Evolutionary conservation across 2,113 vertebrate genomes (phyloP).

Genomic region (Guaruba guarouba): DNA sequence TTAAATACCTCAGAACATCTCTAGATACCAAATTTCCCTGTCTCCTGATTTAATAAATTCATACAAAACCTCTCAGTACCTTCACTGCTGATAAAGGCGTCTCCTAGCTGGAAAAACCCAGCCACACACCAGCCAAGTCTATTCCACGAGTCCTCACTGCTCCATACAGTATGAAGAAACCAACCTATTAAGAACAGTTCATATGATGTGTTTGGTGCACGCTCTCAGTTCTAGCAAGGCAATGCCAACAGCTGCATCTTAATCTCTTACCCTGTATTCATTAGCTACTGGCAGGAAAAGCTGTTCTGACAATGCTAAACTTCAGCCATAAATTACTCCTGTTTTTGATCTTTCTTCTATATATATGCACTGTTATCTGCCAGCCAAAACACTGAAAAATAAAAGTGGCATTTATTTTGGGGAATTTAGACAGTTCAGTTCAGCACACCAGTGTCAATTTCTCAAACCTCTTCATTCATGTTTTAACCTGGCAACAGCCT

Average conservation of each 20-base stretch:
- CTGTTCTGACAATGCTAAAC: rapidly evolving
- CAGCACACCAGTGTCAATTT: not conserved
- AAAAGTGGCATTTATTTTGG: not conserved
- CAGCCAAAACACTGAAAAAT: not conserved
- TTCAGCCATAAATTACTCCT: not conserved
- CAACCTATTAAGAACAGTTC: not conserved
- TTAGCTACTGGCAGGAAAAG: not conserved
- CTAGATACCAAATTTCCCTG: not conserved
- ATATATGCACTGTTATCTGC: too few relatives aligned
- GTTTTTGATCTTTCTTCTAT: not conserved
- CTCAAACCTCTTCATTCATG: not conserved
- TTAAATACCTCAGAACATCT: not conserved
- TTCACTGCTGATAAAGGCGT: not conserved
- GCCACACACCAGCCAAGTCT: not conserved
- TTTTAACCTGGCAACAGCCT: not conserved
- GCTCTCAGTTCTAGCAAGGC: not conserved
- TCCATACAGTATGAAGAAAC: not conserved
- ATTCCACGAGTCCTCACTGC: not conserved
- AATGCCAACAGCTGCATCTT: not conserved
- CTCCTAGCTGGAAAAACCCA: not conserved
- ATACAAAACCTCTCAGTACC: not conserved
- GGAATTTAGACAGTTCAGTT: not conserved
- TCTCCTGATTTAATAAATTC: not conserved
- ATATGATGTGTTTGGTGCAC: too few relatives aligned
- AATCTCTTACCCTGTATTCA: not conserved